Conservation (phyloP, 2,888 invertebrate genomes). For the Eucera pruinosa region DNA sequence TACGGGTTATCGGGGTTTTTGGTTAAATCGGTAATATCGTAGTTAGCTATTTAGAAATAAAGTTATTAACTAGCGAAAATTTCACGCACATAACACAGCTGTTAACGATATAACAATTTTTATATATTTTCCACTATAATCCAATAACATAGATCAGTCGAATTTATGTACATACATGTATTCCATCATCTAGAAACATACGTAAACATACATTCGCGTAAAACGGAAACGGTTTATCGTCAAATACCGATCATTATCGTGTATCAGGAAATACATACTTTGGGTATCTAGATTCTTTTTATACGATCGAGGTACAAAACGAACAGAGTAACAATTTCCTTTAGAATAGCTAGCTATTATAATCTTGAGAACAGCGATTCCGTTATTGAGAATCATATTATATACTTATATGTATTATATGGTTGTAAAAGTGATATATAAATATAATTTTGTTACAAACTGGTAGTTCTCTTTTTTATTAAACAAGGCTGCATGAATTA, state of each 20-base stretch:
- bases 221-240: constrained; percentile 8
- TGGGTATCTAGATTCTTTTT: constrained; percentile 23
- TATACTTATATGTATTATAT: constrained; percentile 39
- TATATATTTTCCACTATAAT: constrained; percentile 24
- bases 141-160: constrained; percentile 26
- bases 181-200: constrained; percentile 13
- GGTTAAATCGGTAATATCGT: neutral
- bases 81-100: constrained; percentile 3
- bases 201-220: neutral
- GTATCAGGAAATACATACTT: constrained; percentile 18
- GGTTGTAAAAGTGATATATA: constrained; percentile 55
- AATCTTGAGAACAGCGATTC: constrained; percentile 39
- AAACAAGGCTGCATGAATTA: constrained; percentile 11
- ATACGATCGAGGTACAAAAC: constrained; percentile 22
- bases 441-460: constrained; percentile 59
- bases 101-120: constrained; percentile 26
- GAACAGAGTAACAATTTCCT: constrained; percentile 17
- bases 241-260: neutral
- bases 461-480: constrained; percentile 3
- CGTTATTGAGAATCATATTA: constrained; percentile 36
- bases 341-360: constrained; percentile 23
- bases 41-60: constrained; percentile 11
- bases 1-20: neutral
- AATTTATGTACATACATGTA: constrained; percentile 27
- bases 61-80: constrained; percentile 5